phyloP scores from a whole-genome alignment of 92 coral and sea anemone genomes.

The Bergia sp. region DNA sequence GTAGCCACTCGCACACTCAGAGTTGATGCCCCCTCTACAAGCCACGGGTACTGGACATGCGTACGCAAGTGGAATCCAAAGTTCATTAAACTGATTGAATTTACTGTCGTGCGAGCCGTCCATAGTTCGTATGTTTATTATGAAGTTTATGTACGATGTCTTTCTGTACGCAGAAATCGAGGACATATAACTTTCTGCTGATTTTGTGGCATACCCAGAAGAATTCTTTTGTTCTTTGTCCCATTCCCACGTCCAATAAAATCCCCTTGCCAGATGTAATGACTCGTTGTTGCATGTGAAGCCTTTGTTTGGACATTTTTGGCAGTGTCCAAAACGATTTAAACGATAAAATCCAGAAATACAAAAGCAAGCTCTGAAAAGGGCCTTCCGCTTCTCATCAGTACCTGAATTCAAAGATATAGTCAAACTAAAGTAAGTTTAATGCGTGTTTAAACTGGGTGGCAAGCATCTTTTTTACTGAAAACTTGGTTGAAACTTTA shows the following conservation, averaged over 20 bases:
- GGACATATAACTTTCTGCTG: not conserved
- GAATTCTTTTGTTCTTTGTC: not conserved
- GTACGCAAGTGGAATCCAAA: conserved; percentile 38
- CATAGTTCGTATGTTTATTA: not conserved
- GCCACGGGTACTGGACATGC: conserved; percentile 44
- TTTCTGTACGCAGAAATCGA: not conserved
- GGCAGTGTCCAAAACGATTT: conserved; percentile 51
- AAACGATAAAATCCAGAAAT: conserved; percentile 34
- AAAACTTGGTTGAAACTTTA: too few species aligned
- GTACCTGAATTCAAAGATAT: conserved; percentile 41
- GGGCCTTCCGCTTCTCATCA: conserved; percentile 23
- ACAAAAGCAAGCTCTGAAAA: conserved; percentile 54
- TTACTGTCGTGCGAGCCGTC: conserved; percentile 6
- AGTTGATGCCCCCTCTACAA: conserved; percentile 47
- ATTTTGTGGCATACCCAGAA: not conserved
- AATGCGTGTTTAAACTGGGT: too few species aligned
- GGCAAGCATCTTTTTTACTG: not conserved
- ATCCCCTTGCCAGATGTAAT: conserved; percentile 37
- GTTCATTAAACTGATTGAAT: not conserved
- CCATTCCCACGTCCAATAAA: conserved; percentile 53
- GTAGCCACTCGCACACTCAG: conserved; percentile 46
- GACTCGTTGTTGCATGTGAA: conserved; percentile 43
- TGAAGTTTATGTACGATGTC: not conserved
- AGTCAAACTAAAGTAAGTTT: too few species aligned
- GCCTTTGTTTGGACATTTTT: conserved; percentile 42